phyloP scores from a whole-genome alignment of 2,797 vertebrate genomes.

The Erethizon dorsatum region DNA sequence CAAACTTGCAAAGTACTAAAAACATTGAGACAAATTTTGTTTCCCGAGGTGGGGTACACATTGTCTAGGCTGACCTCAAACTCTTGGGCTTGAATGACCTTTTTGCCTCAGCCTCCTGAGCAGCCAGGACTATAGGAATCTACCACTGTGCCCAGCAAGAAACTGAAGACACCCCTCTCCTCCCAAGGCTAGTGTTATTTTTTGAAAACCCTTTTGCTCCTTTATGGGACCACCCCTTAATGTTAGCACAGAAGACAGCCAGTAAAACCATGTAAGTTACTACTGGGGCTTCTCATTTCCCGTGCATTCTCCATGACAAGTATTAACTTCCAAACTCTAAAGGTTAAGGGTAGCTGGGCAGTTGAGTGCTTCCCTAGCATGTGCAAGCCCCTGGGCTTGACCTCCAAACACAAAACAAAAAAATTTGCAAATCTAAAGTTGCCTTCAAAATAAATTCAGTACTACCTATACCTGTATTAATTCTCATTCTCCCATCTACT shows the following conservation, averaged over 20 bases:
- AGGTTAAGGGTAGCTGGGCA: not conserved
- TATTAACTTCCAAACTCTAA: not conserved
- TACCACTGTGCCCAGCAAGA: not conserved
- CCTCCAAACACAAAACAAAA: not conserved
- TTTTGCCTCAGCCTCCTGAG: not conserved
- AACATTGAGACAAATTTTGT: not conserved
- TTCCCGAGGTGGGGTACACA: not conserved
- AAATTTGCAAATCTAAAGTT: not conserved
- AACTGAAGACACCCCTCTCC: not conserved
- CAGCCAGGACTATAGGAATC: not conserved
- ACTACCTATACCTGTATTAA: not conserved
- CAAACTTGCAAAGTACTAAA: not conserved
- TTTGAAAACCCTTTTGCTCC: not conserved
- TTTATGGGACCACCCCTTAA: not conserved
- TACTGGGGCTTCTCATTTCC: not conserved
- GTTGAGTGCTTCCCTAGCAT: not conserved
- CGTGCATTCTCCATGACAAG: not conserved
- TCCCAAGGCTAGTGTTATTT: not conserved
- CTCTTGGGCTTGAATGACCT: not conserved
- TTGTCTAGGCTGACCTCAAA: not conserved
- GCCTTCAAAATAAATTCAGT: slow-evolving; percentile 12
- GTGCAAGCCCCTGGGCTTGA: not conserved
- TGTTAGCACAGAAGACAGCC: not conserved
- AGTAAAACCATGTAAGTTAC: not conserved
- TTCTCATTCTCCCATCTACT: not conserved